Evolutionary conservation across 2,113 vertebrate species (phyloP).

Genomic region (Riparia riparia): DNA sequence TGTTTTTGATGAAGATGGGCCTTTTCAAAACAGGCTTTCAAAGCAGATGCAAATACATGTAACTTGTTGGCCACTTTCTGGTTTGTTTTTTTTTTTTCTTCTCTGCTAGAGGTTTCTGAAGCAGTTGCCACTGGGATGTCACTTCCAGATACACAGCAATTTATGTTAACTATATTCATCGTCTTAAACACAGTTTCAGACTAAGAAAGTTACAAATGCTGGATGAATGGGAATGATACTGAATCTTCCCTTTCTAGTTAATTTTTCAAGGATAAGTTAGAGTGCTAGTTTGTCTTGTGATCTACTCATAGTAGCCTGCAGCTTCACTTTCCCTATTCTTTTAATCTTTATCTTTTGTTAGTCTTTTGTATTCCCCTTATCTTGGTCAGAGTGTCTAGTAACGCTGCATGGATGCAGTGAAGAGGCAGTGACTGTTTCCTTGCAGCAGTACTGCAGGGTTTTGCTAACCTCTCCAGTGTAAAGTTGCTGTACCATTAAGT

Average conservation of each 20-base stretch:
- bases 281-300: constrained; percentile 27
- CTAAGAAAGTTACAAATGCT: background rate
- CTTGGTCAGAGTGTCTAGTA: constrained; percentile 2
- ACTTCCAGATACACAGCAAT: background rate
- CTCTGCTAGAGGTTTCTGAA: background rate
- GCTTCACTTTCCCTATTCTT: constrained; percentile 21
- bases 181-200: constrained; percentile 29
- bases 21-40: background rate
- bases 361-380: constrained; percentile 5
- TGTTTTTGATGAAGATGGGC: background rate
- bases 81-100: background rate
- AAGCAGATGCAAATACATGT: background rate
- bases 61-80: background rate
- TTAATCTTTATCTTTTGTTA: constrained; percentile 34
- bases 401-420: background rate
- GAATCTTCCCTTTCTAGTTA: constrained; percentile 33
- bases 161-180: constrained; percentile 31
- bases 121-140: background rate
- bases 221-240: constrained; percentile 13
- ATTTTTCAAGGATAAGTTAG: constrained; percentile 31
- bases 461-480: background rate
- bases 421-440: background rate
- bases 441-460: constrained; percentile 5
- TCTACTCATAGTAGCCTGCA: constrained; percentile 11
- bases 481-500: background rate